These are phyloP conservation scores for Orthosia incerta DNA, from an alignment of 2,888 invertebrate species.

Conservation along the genomic window DNA sequence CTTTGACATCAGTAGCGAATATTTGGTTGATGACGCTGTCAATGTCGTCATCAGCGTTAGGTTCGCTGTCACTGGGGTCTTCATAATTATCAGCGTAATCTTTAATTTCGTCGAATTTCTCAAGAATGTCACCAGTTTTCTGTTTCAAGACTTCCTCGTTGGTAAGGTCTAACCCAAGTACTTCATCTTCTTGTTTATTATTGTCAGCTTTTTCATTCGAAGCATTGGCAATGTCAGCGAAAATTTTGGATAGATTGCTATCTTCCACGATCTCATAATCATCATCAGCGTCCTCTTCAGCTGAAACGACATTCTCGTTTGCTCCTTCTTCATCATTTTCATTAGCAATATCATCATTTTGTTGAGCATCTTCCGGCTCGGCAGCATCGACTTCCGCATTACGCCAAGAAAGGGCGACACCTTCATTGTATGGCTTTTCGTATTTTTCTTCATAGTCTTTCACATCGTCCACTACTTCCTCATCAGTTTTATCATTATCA, in stretches of 20 bases:
- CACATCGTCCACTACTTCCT: constrained; percentile 48
- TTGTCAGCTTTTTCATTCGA: constrained; percentile 4
- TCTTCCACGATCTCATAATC: constrained; percentile 69
- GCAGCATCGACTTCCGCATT: constrained; percentile 30
- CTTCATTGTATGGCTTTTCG: constrained; percentile 65
- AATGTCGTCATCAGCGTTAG: constrained; percentile 50
- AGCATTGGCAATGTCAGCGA: constrained; percentile 29
- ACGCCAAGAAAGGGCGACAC: constrained; percentile 48
- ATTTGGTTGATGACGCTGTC: constrained; percentile 37
- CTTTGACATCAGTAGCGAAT: constrained; percentile 42
- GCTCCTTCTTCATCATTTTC: constrained; percentile 6
- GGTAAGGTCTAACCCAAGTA: background rate
- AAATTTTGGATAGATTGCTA: constrained; percentile 66
- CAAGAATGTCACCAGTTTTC: background rate
- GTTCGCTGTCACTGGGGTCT: constrained; percentile 22
- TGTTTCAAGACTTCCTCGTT: background rate
- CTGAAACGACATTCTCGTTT: background rate
- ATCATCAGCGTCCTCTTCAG: constrained; percentile 49
- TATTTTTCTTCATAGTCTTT: constrained; percentile 71
- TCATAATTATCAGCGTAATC: constrained; percentile 43
- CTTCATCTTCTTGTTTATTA: background rate
- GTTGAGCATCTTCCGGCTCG: constrained; percentile 4
- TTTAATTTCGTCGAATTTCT: constrained; percentile 11
- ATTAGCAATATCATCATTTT: constrained; percentile 25
- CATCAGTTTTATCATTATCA: constrained; percentile 46